phyloP scores from a whole-genome alignment of 2,113 vertebrate genomes.

The Zonotrichia leucophrys region DNA sequence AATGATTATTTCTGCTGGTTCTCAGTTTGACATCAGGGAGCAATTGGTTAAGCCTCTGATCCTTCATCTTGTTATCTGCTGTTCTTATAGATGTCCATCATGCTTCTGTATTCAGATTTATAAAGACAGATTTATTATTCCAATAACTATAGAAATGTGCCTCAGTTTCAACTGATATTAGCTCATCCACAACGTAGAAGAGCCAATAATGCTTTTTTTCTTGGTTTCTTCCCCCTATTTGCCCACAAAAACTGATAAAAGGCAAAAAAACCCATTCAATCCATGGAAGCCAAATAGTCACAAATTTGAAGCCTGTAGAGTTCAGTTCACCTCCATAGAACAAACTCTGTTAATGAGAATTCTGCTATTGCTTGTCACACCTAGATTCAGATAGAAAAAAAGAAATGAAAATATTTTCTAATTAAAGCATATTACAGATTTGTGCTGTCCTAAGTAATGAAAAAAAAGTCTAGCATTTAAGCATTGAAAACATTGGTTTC shows the following conservation, averaged over 20 bases:
- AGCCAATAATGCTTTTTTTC: accelerated
- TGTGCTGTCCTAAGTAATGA: not conserved
- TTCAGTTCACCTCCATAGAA: not conserved
- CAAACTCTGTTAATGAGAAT: not conserved
- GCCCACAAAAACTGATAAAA: not conserved
- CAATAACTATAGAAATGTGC: not conserved
- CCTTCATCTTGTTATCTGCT: conserved; percentile 48
- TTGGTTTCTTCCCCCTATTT: accelerated
- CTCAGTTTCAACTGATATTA: not conserved
- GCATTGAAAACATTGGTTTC: not conserved
- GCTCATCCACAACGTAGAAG: not conserved
- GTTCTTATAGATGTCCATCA: conserved; percentile 1
- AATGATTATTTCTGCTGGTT: conserved; percentile 72
- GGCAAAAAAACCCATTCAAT: not conserved
- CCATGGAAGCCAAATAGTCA: not conserved
- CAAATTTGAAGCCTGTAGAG: not conserved
- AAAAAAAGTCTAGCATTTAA: not conserved
- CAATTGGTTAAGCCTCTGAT: conserved; percentile 65
- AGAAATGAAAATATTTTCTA: accelerated
- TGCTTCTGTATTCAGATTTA: conserved; percentile 46
- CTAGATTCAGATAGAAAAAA: not conserved
- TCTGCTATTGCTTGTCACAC: not conserved
- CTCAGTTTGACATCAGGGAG: conserved; percentile 68
- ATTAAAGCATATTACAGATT: not conserved
- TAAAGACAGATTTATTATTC: conserved; percentile 44